Evolutionary conservation across 2,888 invertebrate species (phyloP).

Genomic region (Opisthograptis luteolata): DNA sequence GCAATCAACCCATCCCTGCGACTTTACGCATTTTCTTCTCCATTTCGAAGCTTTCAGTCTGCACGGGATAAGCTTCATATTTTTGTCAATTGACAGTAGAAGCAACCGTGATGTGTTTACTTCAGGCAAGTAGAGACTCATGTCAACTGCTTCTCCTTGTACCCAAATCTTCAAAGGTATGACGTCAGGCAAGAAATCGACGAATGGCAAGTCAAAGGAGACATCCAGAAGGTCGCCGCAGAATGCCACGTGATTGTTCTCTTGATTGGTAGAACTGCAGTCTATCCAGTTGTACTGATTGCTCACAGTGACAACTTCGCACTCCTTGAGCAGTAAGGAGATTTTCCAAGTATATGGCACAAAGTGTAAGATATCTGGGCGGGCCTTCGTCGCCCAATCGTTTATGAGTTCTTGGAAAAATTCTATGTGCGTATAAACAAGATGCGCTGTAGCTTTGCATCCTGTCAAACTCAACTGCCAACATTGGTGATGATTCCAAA

Average conservation of each 20-base stretch:
- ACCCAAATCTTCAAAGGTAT: constrained; percentile 96
- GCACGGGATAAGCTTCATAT: constrained; percentile 91
- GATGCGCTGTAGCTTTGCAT: constrained; percentile 96
- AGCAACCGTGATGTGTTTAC: constrained; percentile 94
- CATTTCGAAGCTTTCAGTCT: constrained; percentile 87
- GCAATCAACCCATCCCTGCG: constrained; percentile 96
- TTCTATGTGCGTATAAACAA: constrained; percentile 97
- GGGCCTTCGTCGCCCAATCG: constrained; percentile 97
- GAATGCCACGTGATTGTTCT: constrained; percentile 96
- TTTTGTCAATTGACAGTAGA: constrained; percentile 92
- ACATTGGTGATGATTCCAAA: constrained; percentile 98
- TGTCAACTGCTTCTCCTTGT: constrained; percentile 96
- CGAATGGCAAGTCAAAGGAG: constrained; percentile 96
- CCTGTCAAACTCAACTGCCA: constrained; percentile 97
- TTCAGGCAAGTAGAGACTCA: constrained; percentile 95
- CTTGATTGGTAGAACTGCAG: constrained; percentile 97
- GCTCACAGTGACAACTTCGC: constrained; percentile 95
- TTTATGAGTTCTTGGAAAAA: constrained; percentile 98
- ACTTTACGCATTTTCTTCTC: constrained; percentile 90
- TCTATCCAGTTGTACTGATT: constrained; percentile 99
- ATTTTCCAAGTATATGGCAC: constrained; percentile 99
- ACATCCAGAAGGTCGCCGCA: constrained; percentile 97
- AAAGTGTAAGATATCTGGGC: constrained; percentile 96
- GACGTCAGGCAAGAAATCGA: constrained; percentile 95
- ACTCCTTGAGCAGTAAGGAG: constrained; percentile 95